phyloP scores from a whole-genome alignment of 2,113 vertebrate genomes.

The Ursus arctos region DNA sequence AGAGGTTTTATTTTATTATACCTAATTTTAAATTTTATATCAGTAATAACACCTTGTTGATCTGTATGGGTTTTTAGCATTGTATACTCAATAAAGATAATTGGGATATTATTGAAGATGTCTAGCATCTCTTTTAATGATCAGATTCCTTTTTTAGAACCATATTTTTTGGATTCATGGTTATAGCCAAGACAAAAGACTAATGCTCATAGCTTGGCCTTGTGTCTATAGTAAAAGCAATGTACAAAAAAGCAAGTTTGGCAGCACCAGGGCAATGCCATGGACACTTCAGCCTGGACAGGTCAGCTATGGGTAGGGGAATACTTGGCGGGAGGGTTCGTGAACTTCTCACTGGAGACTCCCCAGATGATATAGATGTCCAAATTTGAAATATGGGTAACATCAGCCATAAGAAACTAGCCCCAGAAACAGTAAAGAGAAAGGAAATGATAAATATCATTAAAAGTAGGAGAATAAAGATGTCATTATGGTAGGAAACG shows the following conservation, averaged over 20 bases:
- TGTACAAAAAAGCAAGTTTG: not conserved
- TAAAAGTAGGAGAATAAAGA: not conserved
- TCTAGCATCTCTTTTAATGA: conserved; percentile 47
- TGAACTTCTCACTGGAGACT: not conserved
- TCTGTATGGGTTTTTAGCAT: conserved; percentile 11
- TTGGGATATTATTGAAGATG: conserved; percentile 56
- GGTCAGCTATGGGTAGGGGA: not conserved
- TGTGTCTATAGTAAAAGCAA: not conserved
- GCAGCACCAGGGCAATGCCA: not conserved
- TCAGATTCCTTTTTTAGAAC: conserved; percentile 26
- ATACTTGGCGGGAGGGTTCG: not conserved
- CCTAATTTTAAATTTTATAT: conserved; percentile 51
- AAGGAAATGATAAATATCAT: not conserved
- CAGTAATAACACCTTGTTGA: conserved; percentile 43
- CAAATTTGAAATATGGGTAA: not conserved
- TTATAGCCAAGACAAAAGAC: conserved; percentile 35
- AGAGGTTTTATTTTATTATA: not conserved
- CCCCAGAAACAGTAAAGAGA: not conserved
- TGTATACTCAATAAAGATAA: conserved; percentile 27
- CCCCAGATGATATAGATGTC: not conserved
- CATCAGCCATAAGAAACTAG: not conserved
- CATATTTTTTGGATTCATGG: conserved; percentile 27
- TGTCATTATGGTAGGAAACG: not conserved
- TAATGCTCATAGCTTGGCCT: not conserved
- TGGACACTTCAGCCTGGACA: not conserved